Evolutionary conservation across 2,113 vertebrate species (phyloP).

Genomic region (Picathartes gymnocephalus): DNA sequence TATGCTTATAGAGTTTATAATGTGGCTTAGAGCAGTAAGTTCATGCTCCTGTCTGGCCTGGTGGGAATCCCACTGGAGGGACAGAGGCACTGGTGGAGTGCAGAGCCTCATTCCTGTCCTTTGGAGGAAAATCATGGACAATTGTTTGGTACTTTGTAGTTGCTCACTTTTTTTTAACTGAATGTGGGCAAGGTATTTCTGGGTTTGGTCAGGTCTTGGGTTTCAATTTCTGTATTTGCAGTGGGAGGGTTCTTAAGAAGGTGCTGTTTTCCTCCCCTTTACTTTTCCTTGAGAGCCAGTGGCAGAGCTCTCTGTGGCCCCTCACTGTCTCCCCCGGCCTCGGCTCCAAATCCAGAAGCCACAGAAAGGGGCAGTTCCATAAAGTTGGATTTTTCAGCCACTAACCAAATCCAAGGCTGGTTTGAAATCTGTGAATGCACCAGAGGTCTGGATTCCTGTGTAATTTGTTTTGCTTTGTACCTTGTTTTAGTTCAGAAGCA

Average conservation of each 20-base stretch:
- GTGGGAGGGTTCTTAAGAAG: neutral
- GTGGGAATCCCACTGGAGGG: neutral
- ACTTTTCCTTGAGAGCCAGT: neutral
- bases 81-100: neutral
- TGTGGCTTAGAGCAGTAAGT: neutral
- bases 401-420: neutral
- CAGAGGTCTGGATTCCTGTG: neutral
- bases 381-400: neutral
- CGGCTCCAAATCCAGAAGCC: neutral
- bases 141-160: neutral
- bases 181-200: neutral
- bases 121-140: accelerated
- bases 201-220: neutral
- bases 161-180: neutral
- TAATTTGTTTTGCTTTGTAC: neutral
- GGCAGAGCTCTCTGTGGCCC: neutral
- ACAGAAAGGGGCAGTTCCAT: neutral
- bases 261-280: neutral
- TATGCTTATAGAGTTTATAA: neutral
- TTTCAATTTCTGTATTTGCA: neutral
- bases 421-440: neutral
- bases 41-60: neutral
- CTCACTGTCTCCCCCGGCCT: accelerated
- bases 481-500: neutral
- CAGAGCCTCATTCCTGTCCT: neutral